phyloP scores from a whole-genome alignment of 92 coral and sea anemone species.

The Epizoanthus scotinus region DNA sequence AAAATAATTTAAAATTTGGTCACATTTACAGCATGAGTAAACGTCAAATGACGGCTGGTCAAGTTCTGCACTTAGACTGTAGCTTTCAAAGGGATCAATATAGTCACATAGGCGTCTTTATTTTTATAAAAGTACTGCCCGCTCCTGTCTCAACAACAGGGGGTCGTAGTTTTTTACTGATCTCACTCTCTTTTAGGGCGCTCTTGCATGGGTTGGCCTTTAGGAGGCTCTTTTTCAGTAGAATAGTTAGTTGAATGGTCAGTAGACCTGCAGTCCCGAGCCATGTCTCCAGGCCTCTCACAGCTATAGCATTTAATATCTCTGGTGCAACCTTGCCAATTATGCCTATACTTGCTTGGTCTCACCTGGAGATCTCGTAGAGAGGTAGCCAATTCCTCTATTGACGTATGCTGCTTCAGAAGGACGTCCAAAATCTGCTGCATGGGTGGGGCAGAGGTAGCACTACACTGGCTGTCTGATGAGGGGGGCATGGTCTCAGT shows the following conservation, averaged over 20 bases:
- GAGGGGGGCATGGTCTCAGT: not conserved
- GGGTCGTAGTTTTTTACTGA: conserved; percentile 50
- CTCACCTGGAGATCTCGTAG: conserved; percentile 16
- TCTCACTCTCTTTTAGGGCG: not conserved
- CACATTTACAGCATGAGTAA: too few relatives aligned
- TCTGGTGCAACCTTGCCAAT: not conserved
- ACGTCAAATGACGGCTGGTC: too few relatives aligned
- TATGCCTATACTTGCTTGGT: not conserved
- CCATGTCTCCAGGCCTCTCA: conserved; percentile 36
- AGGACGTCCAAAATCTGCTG: conserved; percentile 30
- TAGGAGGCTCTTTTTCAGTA: not conserved
- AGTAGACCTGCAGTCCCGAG: conserved; percentile 46
- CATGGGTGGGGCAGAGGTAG: conserved; percentile 23
- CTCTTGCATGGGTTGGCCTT: not conserved
- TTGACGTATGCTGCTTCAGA: conserved; percentile 33
- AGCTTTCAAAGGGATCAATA: too few relatives aligned
- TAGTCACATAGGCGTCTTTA: too few relatives aligned
- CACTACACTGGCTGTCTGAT: conserved; percentile 4
- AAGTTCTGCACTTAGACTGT: too few relatives aligned
- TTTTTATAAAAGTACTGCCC: conserved; percentile 30
- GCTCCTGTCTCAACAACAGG: conserved; percentile 57
- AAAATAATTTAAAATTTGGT: too few relatives aligned
- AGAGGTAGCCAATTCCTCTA: conserved; percentile 21
- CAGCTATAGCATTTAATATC: conserved; percentile 17
- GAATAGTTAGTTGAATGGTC: conserved; percentile 6